Conservation (phyloP, 2,797 vertebrate species). For the Lophotriccus pileatus region DNA sequence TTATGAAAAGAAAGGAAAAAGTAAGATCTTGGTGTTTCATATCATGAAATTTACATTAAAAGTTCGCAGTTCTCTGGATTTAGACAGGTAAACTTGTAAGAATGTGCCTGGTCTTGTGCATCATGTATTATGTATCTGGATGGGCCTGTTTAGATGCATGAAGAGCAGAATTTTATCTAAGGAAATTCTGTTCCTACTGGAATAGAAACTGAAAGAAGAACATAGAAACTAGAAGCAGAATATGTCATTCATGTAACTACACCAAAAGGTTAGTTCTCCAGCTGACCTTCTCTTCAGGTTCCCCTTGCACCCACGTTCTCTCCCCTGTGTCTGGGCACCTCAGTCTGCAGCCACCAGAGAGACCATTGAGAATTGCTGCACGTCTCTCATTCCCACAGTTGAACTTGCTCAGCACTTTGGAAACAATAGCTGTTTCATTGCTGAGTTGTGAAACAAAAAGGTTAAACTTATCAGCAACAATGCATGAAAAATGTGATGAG, state of each 20-base stretch:
- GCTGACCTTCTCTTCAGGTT: not conserved
- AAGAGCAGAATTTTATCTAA: not conserved
- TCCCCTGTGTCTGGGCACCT: not conserved
- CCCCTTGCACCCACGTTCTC: not conserved
- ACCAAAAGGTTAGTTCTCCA: not conserved
- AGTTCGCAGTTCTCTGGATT: not conserved
- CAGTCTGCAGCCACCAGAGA: not conserved
- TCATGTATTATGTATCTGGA: rapidly evolving
- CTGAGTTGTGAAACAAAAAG: conserved; percentile 32
- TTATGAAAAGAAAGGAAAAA: not conserved
- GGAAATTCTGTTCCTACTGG: not conserved
- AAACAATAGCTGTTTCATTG: conserved; percentile 55
- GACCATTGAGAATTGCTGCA: not conserved
- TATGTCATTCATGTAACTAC: not conserved
- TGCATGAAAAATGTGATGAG: conserved; percentile 51
- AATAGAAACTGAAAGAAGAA: not conserved
- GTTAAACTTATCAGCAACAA: conserved; percentile 27
- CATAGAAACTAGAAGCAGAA: not conserved
- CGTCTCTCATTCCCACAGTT: not conserved
- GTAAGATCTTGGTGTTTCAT: rapidly evolving
- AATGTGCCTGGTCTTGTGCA: not conserved
- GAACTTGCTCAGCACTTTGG: conserved; percentile 42
- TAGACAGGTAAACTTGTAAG: not conserved
- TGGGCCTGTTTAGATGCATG: not conserved
- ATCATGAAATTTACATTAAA: not conserved